Percentiles rank a stretch among this genome's conserved stretches.
phyloP scores from a whole-genome alignment of 2,797 vertebrate species.

The Anguilla obscura region DNA sequence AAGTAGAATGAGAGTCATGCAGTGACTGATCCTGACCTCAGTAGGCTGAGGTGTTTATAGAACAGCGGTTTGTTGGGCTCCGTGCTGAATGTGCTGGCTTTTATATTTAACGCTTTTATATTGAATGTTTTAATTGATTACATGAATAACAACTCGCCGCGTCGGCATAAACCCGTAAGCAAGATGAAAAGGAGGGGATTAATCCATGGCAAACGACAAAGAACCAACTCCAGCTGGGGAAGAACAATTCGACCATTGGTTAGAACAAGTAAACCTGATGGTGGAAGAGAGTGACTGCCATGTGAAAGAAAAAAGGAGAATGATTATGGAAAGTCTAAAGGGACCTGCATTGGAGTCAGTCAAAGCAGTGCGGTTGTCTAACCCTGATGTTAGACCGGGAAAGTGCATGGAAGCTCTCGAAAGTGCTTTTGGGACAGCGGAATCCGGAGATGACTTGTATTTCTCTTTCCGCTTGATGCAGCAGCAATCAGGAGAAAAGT shows the following conservation, averaged over 20 bases:
- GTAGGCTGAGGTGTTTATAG: too few species aligned
- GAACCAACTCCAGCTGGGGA: not conserved
- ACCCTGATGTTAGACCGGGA: conserved; percentile 22
- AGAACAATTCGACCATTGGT: conserved; percentile 14
- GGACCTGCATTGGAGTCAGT: conserved; percentile 31
- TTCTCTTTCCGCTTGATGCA: conserved; percentile 26
- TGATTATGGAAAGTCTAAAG: conserved; percentile 27
- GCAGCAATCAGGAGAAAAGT: conserved; percentile 23
- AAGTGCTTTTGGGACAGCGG: conserved; percentile 24
- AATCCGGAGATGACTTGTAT: conserved; percentile 33
- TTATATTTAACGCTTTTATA: too few species aligned
- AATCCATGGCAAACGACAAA: too few species aligned
- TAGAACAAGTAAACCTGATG: conserved; percentile 18
- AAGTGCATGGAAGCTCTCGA: conserved; percentile 30
- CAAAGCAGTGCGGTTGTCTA: conserved; percentile 2
- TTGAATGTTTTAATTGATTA: too few species aligned
- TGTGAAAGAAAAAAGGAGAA: conserved; percentile 21
- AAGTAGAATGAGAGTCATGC: too few species aligned
- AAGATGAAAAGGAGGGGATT: too few species aligned
- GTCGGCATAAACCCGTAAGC: too few species aligned
- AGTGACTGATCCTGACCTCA: too few species aligned
- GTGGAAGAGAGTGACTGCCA: conserved; percentile 29
- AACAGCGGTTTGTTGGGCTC: too few species aligned
- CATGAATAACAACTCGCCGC: too few species aligned
- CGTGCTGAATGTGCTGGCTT: too few species aligned